Conservation (phyloP, 30 jellyfish, hydroid and myxozoan genomes). For the Turritopsis dohrnii region DNA sequence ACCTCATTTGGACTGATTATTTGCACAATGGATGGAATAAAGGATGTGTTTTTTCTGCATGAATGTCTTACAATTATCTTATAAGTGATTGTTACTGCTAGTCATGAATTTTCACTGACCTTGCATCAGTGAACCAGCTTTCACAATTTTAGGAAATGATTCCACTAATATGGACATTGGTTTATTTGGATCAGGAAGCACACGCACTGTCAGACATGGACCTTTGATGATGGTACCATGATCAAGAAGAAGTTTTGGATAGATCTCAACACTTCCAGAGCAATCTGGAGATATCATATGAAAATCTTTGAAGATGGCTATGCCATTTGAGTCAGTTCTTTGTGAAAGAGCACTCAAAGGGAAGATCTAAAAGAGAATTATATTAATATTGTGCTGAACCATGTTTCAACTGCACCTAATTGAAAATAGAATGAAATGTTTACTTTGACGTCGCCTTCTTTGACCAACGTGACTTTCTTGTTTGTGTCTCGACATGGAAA, state of each 20-base stretch:
- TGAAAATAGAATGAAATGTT: neutral
- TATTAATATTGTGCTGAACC: too few species aligned
- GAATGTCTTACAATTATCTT: too few species aligned
- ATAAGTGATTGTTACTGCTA: neutral
- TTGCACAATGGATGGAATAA: too few species aligned
- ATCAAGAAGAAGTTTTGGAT: conserved; percentile 41
- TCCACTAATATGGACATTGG: conserved; percentile 28
- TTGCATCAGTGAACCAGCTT: conserved; percentile 43
- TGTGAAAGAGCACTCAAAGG: conserved; percentile 48
- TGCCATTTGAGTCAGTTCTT: conserved; percentile 45
- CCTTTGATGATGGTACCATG: conserved; percentile 36
- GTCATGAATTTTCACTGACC: conserved; percentile 37
- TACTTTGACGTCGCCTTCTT: conserved; percentile 52
- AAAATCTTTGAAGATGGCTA: conserved; percentile 42
- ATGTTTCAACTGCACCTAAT: too few species aligned
- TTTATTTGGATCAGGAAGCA: conserved; percentile 56
- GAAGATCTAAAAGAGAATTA: conserved; percentile 13
- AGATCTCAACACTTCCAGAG: conserved; percentile 33
- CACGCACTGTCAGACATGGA: conserved; percentile 35
- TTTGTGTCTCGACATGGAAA: conserved; percentile 31
- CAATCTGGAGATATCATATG: conserved; percentile 30
- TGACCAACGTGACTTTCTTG: conserved; percentile 26
- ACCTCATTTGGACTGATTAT: too few species aligned
- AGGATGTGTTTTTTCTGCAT: too few species aligned
- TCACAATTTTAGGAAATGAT: conserved; percentile 5